Evolutionary conservation across 2,888 invertebrate species (phyloP).

Genomic region (Neoascia interrupta): DNA sequence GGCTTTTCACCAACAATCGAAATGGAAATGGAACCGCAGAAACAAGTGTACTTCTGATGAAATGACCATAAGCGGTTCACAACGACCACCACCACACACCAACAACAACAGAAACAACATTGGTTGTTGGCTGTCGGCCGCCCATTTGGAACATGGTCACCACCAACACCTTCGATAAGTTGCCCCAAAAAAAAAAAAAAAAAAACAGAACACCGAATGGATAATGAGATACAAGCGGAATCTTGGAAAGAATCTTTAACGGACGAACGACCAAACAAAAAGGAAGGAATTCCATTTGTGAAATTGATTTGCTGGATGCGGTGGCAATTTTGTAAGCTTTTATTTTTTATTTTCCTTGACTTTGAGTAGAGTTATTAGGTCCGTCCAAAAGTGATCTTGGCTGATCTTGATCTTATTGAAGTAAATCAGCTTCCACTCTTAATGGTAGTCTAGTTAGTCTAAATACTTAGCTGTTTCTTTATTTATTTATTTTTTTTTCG

Average conservation of each 20-base stretch:
- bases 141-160: constrained; percentile 77
- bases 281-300: constrained; percentile 56
- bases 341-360: too few species aligned
- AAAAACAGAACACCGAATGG: constrained; percentile 27
- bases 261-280: constrained; percentile 24
- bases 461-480: too few species aligned
- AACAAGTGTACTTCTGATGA: constrained; percentile 69
- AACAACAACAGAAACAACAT: constrained; percentile 1
- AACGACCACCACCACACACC: constrained; percentile 11
- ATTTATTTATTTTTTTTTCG: too few species aligned
- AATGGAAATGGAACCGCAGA: constrained; percentile 69
- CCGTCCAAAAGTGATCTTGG: too few species aligned
- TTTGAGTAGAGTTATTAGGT: too few species aligned
- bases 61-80: constrained; percentile 68
- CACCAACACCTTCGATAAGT: constrained; percentile 80
- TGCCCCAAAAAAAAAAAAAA: constrained; percentile 70
- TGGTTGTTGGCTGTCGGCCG: constrained; percentile 47
- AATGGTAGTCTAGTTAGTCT: too few species aligned
- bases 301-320: constrained; percentile 59
- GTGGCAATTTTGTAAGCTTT: too few species aligned
- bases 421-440: too few species aligned
- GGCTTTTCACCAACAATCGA: constrained; percentile 46
- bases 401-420: too few species aligned
- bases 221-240: constrained; percentile 65
- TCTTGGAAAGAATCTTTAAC: too few species aligned